Evolutionary conservation across 2,113 vertebrate species (phyloP).

Genomic region (Lamprologus lemairii): DNA sequence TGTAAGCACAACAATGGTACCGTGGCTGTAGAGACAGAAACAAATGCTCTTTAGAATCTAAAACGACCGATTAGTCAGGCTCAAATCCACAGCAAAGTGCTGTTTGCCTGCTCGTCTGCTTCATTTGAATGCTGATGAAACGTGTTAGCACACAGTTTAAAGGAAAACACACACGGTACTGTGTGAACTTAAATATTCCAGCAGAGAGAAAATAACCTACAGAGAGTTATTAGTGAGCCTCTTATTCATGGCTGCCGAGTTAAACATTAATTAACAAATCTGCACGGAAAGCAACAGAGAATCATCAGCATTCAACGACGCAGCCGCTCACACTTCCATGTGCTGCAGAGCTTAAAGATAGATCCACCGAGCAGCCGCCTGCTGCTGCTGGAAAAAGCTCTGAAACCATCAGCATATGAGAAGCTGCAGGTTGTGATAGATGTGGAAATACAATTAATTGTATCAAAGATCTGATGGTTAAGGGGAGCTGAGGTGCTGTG

Average conservation of each 20-base stretch:
- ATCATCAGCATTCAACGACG: neutral
- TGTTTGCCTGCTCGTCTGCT: neutral
- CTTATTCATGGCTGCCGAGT: neutral
- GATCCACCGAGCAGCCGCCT: neutral
- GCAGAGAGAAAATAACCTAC: neutral
- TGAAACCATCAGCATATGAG: neutral
- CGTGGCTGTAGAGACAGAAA: neutral
- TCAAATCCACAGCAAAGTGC: neutral
- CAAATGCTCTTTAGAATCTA: neutral
- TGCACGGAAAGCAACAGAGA: neutral
- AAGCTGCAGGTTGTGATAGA: neutral
- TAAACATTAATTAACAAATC: slow-evolving; percentile 9
- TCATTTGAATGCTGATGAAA: neutral
- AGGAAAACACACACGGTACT: neutral
- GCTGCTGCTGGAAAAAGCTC: neutral
- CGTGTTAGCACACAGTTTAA: neutral
- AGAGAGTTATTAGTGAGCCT: neutral
- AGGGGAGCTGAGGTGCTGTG: neutral
- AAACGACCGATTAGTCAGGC: neutral
- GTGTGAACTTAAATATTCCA: neutral
- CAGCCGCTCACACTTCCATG: neutral
- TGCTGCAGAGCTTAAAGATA: neutral
- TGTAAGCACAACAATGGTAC: neutral
- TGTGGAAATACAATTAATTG: neutral
- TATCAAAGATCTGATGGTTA: neutral